phyloP scores from a whole-genome alignment of 2,797 vertebrate genomes.

The Neomorphus geoffroyi region DNA sequence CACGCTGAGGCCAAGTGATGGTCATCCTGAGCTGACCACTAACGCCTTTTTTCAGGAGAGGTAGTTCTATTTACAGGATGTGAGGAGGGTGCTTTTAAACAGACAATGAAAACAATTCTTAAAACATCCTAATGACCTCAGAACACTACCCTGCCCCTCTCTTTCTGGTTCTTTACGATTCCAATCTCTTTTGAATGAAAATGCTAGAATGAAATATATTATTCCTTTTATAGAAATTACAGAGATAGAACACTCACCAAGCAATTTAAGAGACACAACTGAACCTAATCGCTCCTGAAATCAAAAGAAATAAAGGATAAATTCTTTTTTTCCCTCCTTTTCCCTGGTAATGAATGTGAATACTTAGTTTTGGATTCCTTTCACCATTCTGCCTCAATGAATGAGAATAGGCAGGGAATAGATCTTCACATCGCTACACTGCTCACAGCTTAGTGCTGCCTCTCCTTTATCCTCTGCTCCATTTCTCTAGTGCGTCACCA shows the following conservation, averaged over 20 bases:
- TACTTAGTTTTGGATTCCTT: slow-evolving; percentile 5
- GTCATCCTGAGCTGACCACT: neutral
- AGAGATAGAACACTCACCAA: slow-evolving; percentile 16
- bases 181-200: slow-evolving; percentile 14
- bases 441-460: neutral
- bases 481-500: neutral
- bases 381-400: slow-evolving; percentile 1
- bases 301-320: slow-evolving; percentile 35
- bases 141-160: neutral
- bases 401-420: neutral
- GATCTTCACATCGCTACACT: neutral
- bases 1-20: neutral
- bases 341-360: slow-evolving; percentile 23
- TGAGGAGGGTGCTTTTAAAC: neutral
- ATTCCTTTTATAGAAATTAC: slow-evolving; percentile 21
- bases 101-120: slow-evolving; percentile 7
- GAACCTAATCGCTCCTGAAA: slow-evolving; percentile 51
- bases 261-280: slow-evolving; percentile 38
- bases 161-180: neutral
- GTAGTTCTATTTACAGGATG: neutral
- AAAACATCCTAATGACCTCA: slow-evolving; percentile 21
- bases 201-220: slow-evolving; percentile 32
- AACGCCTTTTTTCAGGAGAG: neutral
- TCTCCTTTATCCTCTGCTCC: slow-evolving; percentile 2
- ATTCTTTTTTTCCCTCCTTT: neutral